Base-by-base conservation (phyloP, 2,797 vertebrate genomes). In the Atherinosoma microstoma region DNA sequence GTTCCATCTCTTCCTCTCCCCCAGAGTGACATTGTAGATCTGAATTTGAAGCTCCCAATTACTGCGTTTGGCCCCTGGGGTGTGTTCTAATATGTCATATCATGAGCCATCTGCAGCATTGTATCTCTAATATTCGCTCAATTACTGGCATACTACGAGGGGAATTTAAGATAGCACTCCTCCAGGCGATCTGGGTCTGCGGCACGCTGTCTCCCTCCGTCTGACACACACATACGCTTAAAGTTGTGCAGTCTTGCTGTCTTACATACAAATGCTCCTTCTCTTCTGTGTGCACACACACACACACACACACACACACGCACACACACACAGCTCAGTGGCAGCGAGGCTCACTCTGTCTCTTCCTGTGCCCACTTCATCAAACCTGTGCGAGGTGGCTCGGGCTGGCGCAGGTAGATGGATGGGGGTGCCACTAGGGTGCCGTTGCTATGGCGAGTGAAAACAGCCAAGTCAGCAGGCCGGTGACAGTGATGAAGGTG, bases 401-500 rank as follows among this genome's bases (percentile, higher is more conserved):
- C 56, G 38, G 66, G 67, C 67, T 24, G 64, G 75, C 58, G 61
- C 87, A 91, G 89, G 90, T 90, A 90, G 91, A 94, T 90, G 90
- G 88, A 92, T 92, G 86, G 78, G 57, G 80, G 73, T 89, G 89
- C 83, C 84, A 85, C 73, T 42, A 75, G 78, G 82, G 70, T 70
- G 84, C 73, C 49, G 80, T 75, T 85, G 88, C 82, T 78, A 76
- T 67, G 82, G 76, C 76, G 81, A 81, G 79, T 67, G 66, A 82
- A 86, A 93, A 87, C 13, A 42, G 76, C 78, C 3, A 83, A 87
- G 81, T 91, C 90, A 94, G 91, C 87, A 66, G 72, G 68, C 76
- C 76, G 58, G 79, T 92, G 92, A 93, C 92, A 93, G 92, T 93
- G 92, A 94, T 92, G 92, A 91, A 94, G 91, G 88, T 85, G 63